phyloP scores from a whole-genome alignment of 2,113 vertebrate genomes.

The Neolamprologus devosi region DNA sequence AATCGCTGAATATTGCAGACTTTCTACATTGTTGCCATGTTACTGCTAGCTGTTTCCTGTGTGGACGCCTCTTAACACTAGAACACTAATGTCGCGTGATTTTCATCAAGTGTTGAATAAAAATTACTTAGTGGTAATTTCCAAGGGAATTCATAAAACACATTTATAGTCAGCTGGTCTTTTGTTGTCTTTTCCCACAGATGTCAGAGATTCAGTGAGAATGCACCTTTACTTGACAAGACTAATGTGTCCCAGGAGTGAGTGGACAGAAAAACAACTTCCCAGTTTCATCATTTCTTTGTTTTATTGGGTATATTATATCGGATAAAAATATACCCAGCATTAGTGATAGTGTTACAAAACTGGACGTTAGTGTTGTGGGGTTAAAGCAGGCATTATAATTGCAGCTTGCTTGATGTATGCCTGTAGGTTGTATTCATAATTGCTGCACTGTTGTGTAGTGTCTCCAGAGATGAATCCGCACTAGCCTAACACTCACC shows the following conservation, averaged over 20 bases:
- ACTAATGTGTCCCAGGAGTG: not conserved
- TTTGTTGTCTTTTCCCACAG: not conserved
- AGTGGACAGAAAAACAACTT: not conserved
- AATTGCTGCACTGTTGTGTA: not conserved
- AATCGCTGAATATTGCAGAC: not conserved
- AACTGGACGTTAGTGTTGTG: not conserved
- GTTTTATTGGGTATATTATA: not conserved
- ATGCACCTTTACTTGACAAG: not conserved
- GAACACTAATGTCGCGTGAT: not conserved
- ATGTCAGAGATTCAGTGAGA: not conserved
- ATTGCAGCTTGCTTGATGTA: not conserved
- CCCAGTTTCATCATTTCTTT: not conserved
- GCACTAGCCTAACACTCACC: not conserved
- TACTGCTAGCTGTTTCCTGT: not conserved
- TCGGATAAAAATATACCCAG: fast-evolving
- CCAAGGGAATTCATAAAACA: not conserved
- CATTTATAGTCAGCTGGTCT: not conserved
- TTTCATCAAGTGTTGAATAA: not conserved
- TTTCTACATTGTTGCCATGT: not conserved
- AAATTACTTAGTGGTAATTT: not conserved
- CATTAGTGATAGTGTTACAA: not conserved
- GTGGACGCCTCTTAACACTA: not conserved
- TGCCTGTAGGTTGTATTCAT: fast-evolving
- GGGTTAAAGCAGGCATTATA: not conserved
- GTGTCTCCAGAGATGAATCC: not conserved